phyloP scores from a whole-genome alignment of 2,113 vertebrate species.

The Heteronetta atricapilla region DNA sequence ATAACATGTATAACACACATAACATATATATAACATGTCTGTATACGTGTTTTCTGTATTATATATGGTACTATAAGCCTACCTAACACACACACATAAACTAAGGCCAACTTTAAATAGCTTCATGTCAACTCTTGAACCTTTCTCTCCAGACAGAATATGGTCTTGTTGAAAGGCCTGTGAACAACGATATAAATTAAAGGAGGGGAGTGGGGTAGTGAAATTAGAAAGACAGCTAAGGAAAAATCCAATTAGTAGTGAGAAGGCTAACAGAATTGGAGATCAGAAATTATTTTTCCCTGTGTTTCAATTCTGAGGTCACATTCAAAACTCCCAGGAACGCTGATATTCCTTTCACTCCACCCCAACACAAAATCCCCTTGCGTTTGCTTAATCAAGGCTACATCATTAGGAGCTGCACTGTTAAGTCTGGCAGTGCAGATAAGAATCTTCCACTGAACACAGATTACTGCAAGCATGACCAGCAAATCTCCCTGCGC shows the following conservation, averaged over 20 bases:
- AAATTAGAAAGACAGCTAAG: conserved; percentile 45
- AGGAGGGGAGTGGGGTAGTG: neutral
- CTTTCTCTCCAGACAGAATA: neutral
- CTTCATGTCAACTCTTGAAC: neutral
- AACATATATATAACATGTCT: neutral
- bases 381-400: conserved; percentile 12
- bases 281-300: conserved; percentile 44
- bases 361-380: conserved; percentile 12
- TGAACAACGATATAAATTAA: conserved; percentile 11
- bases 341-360: neutral
- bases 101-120: neutral
- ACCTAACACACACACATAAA: neutral
- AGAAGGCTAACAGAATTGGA: conserved; percentile 45
- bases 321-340: conserved; percentile 29
- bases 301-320: neutral
- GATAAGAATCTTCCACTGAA: conserved; percentile 54
- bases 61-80: neutral
- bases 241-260: conserved; percentile 16
- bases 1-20: no score
- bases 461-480: conserved; percentile 49
- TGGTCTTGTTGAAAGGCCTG: neutral
- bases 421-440: conserved; percentile 33
- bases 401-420: conserved; percentile 21
- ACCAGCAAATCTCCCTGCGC: conserved; percentile 35
- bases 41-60: neutral